phyloP scores from a whole-genome alignment of 2,113 vertebrate genomes.

The Prinia subflava region DNA sequence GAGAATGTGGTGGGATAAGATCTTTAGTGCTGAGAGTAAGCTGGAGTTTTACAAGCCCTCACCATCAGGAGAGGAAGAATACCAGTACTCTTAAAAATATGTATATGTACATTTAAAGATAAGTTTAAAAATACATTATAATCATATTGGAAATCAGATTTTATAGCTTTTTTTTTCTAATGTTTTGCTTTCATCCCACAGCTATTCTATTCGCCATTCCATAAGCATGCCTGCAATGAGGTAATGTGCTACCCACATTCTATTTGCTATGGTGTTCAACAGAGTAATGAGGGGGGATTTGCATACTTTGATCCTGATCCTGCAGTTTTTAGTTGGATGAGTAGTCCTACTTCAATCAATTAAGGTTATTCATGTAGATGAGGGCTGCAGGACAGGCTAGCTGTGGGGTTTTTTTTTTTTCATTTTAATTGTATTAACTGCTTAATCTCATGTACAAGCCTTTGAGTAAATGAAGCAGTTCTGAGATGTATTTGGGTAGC shows the following conservation, averaged over 20 bases:
- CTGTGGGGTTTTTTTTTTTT: neutral
- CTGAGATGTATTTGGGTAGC: neutral
- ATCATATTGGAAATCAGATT: neutral
- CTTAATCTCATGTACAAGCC: neutral
- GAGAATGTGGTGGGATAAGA: neutral
- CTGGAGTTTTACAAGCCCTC: neutral
- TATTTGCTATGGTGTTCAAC: neutral
- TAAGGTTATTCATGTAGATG: neutral
- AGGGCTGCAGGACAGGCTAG: neutral
- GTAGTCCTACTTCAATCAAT: neutral
- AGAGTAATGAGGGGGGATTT: neutral
- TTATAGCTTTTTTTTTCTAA: slow-evolving; percentile 35
- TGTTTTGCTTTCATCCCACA: slow-evolving; percentile 78
- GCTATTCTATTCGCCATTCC: slow-evolving; percentile 93
- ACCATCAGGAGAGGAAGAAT: neutral
- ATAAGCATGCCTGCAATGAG: slow-evolving; percentile 98
- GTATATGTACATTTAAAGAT: neutral
- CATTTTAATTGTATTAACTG: slow-evolving; percentile 8
- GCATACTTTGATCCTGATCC: neutral
- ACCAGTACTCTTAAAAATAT: neutral
- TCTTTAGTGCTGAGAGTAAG: neutral
- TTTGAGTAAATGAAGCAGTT: neutral
- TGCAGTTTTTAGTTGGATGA: neutral
- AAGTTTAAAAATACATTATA: neutral
- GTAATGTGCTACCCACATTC: slow-evolving; percentile 72